These are phyloP conservation scores for Yponomeuta cagnagella DNA, from an alignment of 2,888 invertebrate genomes.

Conservation along the genomic window DNA sequence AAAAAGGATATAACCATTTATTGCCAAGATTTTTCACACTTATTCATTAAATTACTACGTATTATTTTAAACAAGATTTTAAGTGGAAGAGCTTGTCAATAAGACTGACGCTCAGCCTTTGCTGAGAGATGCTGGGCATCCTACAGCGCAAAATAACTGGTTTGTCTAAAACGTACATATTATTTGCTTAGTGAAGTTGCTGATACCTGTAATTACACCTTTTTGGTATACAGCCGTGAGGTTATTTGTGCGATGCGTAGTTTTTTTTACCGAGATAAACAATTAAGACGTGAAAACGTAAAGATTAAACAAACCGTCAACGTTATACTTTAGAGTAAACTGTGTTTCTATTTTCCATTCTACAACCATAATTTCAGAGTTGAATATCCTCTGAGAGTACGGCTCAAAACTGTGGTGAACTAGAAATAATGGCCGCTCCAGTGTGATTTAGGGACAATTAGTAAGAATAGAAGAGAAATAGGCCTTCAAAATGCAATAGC, in stretches of 20 bases:
- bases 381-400: neutral
- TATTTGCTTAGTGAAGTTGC: too few relatives aligned
- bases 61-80: too few relatives aligned
- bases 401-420: neutral
- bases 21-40: too few relatives aligned
- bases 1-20: too few relatives aligned
- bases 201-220: too few relatives aligned
- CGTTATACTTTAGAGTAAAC: neutral
- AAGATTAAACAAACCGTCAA: neutral
- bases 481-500: neutral
- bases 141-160: too few relatives aligned
- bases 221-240: neutral
- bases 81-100: too few relatives aligned
- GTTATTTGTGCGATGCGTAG: neutral
- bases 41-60: too few relatives aligned
- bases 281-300: neutral
- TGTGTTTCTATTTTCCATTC: neutral
- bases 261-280: neutral
- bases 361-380: neutral
- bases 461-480: neutral
- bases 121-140: too few relatives aligned
- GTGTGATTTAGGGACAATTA: slow-evolving; percentile 6
- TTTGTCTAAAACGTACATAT: too few relatives aligned
- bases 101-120: too few relatives aligned
- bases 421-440: neutral